These are phyloP conservation scores for Phylloscopus whistleri DNA, from an alignment of 2,113 vertebrate species.

Conservation along the genomic window DNA sequence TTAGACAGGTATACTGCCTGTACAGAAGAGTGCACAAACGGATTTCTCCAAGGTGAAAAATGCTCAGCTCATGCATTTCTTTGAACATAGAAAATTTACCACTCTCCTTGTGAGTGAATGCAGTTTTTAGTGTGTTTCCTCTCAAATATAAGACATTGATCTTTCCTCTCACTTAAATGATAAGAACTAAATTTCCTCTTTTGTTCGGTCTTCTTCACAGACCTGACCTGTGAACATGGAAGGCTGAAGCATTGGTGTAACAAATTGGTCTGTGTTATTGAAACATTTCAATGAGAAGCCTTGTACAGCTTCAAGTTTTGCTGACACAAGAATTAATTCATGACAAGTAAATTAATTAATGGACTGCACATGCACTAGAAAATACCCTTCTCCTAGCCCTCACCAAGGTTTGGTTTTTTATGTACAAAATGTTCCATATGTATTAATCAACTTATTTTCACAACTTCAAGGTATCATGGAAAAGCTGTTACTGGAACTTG, in stretches of 20 bases:
- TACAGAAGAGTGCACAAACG: not conserved
- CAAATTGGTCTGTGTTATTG: not conserved
- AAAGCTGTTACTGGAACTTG: not conserved
- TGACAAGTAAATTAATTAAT: not conserved
- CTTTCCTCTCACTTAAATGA: not conserved
- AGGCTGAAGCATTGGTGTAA: not conserved
- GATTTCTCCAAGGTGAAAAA: not conserved
- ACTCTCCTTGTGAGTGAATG: not conserved
- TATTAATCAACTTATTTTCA: not conserved
- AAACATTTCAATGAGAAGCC: not conserved
- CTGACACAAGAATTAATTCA: not conserved
- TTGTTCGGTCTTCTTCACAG: not conserved
- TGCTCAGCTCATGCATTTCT: not conserved
- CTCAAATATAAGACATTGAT: not conserved
- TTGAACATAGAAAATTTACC: not conserved
- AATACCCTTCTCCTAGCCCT: not conserved
- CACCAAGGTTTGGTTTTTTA: not conserved
- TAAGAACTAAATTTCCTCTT: not conserved
- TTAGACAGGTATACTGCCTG: not conserved
- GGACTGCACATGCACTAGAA: not conserved
- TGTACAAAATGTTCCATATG: not conserved
- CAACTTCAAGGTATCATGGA: not conserved
- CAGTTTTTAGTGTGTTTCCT: not conserved
- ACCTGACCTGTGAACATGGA: not conserved
- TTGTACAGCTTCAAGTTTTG: not conserved